Conservation (phyloP, 2,113 vertebrate genomes). For the Solenodon paradoxus region DNA sequence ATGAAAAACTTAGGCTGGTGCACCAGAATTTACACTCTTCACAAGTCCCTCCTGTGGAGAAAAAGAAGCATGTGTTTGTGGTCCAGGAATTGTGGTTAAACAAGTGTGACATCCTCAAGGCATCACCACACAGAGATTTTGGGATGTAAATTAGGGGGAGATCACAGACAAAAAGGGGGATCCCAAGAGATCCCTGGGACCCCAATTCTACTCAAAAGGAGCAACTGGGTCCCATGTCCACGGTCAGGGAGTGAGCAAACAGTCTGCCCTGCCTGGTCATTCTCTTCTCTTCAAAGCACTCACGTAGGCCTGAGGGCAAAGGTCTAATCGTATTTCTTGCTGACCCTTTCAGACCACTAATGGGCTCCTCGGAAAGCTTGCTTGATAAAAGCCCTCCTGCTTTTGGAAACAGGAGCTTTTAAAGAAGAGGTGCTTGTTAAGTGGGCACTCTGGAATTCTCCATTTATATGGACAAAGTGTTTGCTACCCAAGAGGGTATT, state of each 20-base stretch:
- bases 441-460: constrained; percentile 48
- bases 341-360: constrained; percentile 40
- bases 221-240: neutral
- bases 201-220: neutral
- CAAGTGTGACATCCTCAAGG: neutral
- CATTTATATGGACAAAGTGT: constrained; percentile 47
- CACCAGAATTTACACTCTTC: neutral
- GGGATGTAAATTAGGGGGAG: neutral
- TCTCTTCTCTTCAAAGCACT: constrained; percentile 25
- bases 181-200: neutral
- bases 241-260: neutral
- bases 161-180: neutral
- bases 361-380: constrained; percentile 39
- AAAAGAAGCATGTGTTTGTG: neutral
- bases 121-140: neutral
- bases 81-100: neutral
- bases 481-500: constrained; percentile 58
- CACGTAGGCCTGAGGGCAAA: constrained; percentile 36
- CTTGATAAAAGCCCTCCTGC: constrained; percentile 39
- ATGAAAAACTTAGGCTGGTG: neutral
- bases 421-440: constrained; percentile 31
- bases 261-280: neutral
- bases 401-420: constrained; percentile 45
- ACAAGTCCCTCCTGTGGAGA: neutral
- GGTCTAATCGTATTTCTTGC: constrained; percentile 49